A percentile compares a stretch with the other conserved stretches of the same genome.
phyloP scores from a whole-genome alignment of 2,888 invertebrate species.

The Leptopilina drosophilae region DNA sequence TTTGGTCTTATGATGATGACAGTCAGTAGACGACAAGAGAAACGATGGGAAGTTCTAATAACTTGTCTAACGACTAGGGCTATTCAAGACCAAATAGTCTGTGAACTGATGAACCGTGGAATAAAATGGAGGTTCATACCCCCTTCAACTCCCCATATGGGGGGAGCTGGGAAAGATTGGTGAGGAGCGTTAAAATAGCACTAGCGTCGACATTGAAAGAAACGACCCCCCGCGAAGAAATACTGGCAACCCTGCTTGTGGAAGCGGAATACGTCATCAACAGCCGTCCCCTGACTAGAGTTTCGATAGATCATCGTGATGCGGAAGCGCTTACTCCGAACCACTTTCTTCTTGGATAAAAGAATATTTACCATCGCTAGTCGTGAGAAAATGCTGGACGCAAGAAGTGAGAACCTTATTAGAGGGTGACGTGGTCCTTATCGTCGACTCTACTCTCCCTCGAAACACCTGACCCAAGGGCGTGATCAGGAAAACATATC shows the following conservation, averaged over 20 bases:
- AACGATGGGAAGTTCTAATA: conserved; percentile 56
- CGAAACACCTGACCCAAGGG: conserved; percentile 45
- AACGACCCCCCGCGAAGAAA: conserved; percentile 53
- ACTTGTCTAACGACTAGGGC: conserved; percentile 56
- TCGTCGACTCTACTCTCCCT: conserved; percentile 26
- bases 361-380: conserved; percentile 60
- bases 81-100: background rate
- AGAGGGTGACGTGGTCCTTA: conserved; percentile 41
- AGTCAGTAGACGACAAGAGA: conserved; percentile 53
- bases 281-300: conserved; percentile 59
- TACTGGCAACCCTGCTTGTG: conserved; percentile 46
- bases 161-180: conserved; percentile 58
- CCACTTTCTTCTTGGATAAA: conserved; percentile 64
- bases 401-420: background rate
- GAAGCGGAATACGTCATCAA: conserved; percentile 53
- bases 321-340: conserved; percentile 65
- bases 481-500: background rate
- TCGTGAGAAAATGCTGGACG: conserved; percentile 51
- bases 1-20: conserved; percentile 55
- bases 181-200: conserved; percentile 48
- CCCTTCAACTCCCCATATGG: conserved; percentile 55
- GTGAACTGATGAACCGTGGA: conserved; percentile 47
- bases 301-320: conserved; percentile 58
- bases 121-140: conserved; percentile 58
- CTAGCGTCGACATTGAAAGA: conserved; percentile 50